phyloP scores from a whole-genome alignment of 2,797 vertebrate species.

The Pipistrellus pipistrellus region DNA sequence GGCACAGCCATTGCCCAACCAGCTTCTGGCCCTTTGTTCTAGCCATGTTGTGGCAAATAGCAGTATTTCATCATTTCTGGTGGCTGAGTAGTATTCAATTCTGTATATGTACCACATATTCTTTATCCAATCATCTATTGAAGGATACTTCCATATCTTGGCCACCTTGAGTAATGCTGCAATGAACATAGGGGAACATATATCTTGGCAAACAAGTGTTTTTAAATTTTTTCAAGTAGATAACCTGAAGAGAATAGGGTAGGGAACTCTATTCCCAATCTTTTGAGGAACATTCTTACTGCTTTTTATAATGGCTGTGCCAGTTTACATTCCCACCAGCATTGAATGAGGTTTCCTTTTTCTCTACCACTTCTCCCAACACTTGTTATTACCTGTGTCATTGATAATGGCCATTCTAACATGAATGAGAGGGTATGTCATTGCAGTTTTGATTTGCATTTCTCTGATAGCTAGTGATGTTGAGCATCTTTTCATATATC shows the following conservation, averaged over 20 bases:
- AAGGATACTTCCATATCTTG: neutral
- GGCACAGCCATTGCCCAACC: too few species aligned
- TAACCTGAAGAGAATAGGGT: neutral
- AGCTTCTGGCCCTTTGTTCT: too few species aligned
- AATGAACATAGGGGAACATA: neutral
- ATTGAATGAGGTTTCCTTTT: neutral
- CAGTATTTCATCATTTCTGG: neutral
- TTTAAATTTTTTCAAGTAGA: neutral
- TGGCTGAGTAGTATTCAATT: neutral
- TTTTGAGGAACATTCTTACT: neutral
- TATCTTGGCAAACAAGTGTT: neutral
- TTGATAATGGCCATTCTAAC: neutral
- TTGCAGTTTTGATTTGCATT: neutral
- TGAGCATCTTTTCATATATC: neutral
- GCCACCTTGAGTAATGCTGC: neutral
- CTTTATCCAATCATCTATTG: neutral
- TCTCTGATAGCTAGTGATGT: neutral
- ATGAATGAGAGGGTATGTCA: neutral
- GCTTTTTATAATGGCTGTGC: neutral
- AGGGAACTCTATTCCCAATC: neutral
- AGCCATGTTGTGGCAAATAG: neutral
- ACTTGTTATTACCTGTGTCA: neutral
- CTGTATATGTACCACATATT: neutral
- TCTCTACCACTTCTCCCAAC: too few species aligned
- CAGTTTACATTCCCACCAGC: neutral